phyloP scores from a whole-genome alignment of 2,113 vertebrate genomes.

The Protobothrops mucrosquamatus region DNA sequence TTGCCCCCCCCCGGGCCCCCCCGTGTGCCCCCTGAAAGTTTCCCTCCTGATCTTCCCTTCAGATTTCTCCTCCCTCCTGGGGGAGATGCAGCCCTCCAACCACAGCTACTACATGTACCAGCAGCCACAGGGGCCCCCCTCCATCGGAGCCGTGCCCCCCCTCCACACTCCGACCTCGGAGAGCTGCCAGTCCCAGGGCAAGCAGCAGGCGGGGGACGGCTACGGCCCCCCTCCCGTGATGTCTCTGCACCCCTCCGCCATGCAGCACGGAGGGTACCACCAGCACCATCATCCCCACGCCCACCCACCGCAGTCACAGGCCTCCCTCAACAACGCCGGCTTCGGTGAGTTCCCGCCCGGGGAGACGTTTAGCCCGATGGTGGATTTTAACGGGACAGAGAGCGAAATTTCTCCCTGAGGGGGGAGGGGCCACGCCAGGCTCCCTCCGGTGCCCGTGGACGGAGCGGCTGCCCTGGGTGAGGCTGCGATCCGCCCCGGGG shows the following conservation, averaged over 20 bases:
- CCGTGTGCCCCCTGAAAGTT: constrained; percentile 3
- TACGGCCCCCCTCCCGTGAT: constrained; percentile 71
- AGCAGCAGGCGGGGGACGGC: constrained; percentile 67
- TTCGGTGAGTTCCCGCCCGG: constrained; percentile 67
- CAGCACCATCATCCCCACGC: constrained; percentile 70
- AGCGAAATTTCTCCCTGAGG: neutral
- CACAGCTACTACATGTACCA: constrained; percentile 82
- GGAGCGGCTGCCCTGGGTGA: too few relatives aligned
- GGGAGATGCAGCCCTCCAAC: constrained; percentile 77
- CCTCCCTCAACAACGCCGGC: constrained; percentile 70
- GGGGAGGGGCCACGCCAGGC: too few relatives aligned
- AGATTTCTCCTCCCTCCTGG: constrained; percentile 77
- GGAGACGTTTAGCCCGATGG: neutral
- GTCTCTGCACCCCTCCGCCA: constrained; percentile 71
- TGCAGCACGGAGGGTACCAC: constrained; percentile 75
- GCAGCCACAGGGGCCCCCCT: constrained; percentile 66
- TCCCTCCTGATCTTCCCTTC: neutral
- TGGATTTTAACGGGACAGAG: too few relatives aligned
- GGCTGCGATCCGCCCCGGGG: neutral
- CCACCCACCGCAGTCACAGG: constrained; percentile 63
- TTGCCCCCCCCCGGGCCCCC: too few relatives aligned
- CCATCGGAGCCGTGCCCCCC: constrained; percentile 67
- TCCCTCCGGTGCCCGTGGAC: too few relatives aligned
- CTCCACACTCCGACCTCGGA: constrained; percentile 89
- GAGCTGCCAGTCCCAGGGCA: constrained; percentile 70